Conservation (phyloP, 1,140 invertebrate species). For the Bombus difficillimus region DNA sequence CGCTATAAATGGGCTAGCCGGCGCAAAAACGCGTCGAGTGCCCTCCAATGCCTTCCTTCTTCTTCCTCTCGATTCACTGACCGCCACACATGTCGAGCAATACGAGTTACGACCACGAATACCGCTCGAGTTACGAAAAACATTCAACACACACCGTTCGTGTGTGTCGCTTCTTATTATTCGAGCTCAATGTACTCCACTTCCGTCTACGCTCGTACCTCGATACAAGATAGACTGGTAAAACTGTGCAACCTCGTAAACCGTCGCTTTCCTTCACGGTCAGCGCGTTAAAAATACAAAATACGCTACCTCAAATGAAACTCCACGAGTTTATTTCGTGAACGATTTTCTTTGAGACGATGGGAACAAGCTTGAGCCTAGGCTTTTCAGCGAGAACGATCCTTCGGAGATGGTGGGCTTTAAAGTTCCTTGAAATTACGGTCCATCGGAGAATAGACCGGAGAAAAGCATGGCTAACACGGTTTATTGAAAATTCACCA, state of each 20-base stretch:
- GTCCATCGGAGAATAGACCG: background rate
- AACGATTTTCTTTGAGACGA: background rate
- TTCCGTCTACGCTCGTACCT: conserved; percentile 15
- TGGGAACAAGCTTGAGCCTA: background rate
- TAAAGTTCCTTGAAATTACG: conserved; percentile 16
- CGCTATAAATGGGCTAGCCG: background rate
- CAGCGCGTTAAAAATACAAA: conserved; percentile 37
- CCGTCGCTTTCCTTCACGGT: background rate
- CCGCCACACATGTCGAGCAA: background rate
- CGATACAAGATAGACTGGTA: background rate
- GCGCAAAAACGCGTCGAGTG: conserved; percentile 12
- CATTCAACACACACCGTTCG: no score
- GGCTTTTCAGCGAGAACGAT: background rate
- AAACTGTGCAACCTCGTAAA: conserved; percentile 12
- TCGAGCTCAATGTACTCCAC: conserved; percentile 1
- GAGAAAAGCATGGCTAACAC: background rate
- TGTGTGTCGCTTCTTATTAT: conserved; percentile 35
- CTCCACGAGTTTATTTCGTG: conserved; percentile 9
- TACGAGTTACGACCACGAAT: conserved; percentile 9
- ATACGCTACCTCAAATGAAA: conserved; percentile 4
- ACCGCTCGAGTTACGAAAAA: conserved; percentile 6
- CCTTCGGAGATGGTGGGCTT: background rate
- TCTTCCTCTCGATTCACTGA: conserved; percentile 5
- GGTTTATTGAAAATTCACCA: conserved; percentile 3
- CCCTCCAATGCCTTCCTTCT: conserved; percentile 1